A percentile compares a stretch with the other conserved stretches of the same genome.
phyloP scores from a whole-genome alignment of 2,888 invertebrate species.

The Prenolepis imparis region DNA sequence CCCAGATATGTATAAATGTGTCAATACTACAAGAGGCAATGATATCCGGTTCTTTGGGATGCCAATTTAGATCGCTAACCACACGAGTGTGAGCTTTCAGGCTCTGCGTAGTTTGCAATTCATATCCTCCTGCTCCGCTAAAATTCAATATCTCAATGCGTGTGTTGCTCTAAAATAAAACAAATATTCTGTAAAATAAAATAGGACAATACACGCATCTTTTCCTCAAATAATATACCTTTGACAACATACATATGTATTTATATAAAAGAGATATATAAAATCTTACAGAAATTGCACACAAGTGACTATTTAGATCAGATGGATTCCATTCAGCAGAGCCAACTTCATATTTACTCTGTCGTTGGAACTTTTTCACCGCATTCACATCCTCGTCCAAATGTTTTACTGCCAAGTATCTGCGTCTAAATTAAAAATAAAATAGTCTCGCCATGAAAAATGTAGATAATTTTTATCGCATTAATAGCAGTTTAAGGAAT shows the following conservation, averaged over 20 bases:
- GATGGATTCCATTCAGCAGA: slow-evolving; percentile 97
- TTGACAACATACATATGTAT: slow-evolving; percentile 6
- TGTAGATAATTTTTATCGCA: not conserved
- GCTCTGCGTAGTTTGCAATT: slow-evolving; percentile 91
- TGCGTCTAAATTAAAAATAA: slow-evolving; percentile 87
- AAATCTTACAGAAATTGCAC: slow-evolving; percentile 93
- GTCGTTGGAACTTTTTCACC: slow-evolving; percentile 93
- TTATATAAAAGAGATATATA: slow-evolving; percentile 2
- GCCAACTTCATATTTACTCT: slow-evolving; percentile 97
- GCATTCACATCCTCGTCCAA: slow-evolving; percentile 90
- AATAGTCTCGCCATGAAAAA: slow-evolving; percentile 10
- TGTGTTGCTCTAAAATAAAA: slow-evolving; percentile 91
- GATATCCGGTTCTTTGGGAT: slow-evolving; percentile 91
- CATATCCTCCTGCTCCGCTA: slow-evolving; percentile 88
- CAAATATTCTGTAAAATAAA: not conserved
- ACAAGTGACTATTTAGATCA: slow-evolving; percentile 91
- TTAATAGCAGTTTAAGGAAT: not conserved
- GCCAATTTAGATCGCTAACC: slow-evolving; percentile 97
- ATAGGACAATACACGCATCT: not conserved
- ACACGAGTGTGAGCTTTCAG: slow-evolving; percentile 94
- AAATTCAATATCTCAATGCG: slow-evolving; percentile 95
- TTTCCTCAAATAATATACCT: not conserved
- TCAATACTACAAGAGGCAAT: slow-evolving; percentile 97
- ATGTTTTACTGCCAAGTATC: slow-evolving; percentile 93
- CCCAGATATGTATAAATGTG: slow-evolving; percentile 97